These are phyloP conservation scores for Zhengitettix transpicula DNA, from an alignment of 2,888 invertebrate species.

Conservation along the genomic window DNA sequence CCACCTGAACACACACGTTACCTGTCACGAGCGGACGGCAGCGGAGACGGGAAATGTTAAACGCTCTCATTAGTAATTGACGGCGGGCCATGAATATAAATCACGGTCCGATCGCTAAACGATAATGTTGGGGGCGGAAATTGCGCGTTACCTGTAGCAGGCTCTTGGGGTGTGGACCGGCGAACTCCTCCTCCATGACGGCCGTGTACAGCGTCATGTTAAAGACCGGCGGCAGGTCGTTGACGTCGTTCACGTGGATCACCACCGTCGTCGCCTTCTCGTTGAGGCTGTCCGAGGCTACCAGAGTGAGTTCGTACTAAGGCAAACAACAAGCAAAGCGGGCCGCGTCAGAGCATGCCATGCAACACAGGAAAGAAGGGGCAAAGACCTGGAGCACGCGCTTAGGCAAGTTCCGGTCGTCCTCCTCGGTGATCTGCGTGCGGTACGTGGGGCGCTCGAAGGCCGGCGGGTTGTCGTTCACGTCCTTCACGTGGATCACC, in stretches of 20 bases:
- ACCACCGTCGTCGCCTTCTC: conserved; percentile 73
- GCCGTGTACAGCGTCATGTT: conserved; percentile 52
- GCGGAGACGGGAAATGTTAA: too few species aligned
- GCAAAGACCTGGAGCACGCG: conserved; percentile 64
- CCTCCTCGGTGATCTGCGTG: conserved; percentile 91
- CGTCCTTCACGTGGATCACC: conserved; percentile 92
- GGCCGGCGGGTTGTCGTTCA: conserved; percentile 95
- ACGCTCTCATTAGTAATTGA: too few species aligned
- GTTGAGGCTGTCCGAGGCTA: conserved; percentile 78
- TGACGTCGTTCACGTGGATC: conserved; percentile 69
- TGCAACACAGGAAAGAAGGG: too few species aligned
- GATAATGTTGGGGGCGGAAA: too few species aligned
- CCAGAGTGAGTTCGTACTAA: conserved; percentile 75
- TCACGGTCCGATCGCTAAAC: too few species aligned
- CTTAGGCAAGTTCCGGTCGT: conserved; percentile 85
- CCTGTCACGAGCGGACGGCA: too few species aligned
- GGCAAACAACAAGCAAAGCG: conserved; percentile 10
- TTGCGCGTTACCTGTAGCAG: conserved; percentile 45
- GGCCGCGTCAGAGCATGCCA: background rate
- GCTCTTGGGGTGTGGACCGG: conserved; percentile 48
- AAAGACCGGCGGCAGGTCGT: conserved; percentile 77
- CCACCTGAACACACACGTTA: too few species aligned
- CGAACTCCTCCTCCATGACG: conserved; percentile 57
- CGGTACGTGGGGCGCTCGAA: conserved; percentile 89
- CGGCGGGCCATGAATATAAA: too few species aligned